Evolutionary conservation across 2,797 vertebrate species (phyloP).

Genomic region (Notamacropus eugenii): DNA sequence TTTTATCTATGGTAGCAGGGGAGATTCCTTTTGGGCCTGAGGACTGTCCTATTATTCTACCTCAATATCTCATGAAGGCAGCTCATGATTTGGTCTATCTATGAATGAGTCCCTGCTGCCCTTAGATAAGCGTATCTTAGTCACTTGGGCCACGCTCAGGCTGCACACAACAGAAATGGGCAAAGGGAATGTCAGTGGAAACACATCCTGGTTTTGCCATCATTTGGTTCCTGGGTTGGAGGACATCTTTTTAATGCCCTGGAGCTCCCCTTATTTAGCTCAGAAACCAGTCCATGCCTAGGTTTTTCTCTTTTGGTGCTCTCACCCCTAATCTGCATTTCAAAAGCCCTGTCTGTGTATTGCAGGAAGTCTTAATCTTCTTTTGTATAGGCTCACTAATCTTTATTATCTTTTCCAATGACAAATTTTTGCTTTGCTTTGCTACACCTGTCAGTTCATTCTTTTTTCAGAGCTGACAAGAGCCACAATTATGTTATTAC

Average conservation of each 20-base stretch:
- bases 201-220: background rate
- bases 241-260: constrained; percentile 42
- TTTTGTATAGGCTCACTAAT: constrained; percentile 20
- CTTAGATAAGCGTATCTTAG: background rate
- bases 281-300: fast-evolving
- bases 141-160: background rate
- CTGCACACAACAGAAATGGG: background rate
- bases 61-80: background rate
- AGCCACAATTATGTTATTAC: constrained; percentile 37
- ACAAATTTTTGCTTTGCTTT: constrained; percentile 60
- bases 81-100: background rate
- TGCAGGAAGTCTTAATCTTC: background rate
- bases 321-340: constrained; percentile 22
- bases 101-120: background rate
- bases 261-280: constrained; percentile 54
- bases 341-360: constrained; percentile 41
- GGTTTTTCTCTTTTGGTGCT: constrained; percentile 53
- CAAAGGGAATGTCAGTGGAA: background rate
- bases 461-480: constrained; percentile 27
- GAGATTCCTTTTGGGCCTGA: background rate
- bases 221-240: background rate
- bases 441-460: constrained; percentile 38
- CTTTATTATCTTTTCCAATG: constrained; percentile 59
- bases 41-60: background rate
- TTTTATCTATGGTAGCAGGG: background rate